These are phyloP conservation scores for Porites evermanni DNA, from an alignment of 92 coral and sea anemone species.

Conservation along the genomic window DNA sequence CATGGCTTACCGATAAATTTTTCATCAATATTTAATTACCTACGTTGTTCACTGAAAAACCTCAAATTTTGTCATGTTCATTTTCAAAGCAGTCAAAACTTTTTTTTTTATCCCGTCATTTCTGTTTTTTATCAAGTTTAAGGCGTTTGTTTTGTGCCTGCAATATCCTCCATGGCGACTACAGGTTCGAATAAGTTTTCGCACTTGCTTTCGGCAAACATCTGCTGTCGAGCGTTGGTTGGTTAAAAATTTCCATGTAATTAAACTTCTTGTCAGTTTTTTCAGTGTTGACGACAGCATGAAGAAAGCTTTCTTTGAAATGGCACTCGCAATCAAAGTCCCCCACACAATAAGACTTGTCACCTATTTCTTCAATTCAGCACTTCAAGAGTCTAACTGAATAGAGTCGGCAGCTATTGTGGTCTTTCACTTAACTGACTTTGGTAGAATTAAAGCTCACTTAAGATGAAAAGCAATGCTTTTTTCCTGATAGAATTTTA, in stretches of 20 bases:
- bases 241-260: neutral
- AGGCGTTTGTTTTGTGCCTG: neutral
- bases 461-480: neutral
- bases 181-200: neutral
- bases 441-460: neutral
- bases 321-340: slow-evolving; percentile 14
- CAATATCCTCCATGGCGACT: neutral
- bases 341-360: slow-evolving; percentile 9
- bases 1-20: neutral
- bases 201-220: neutral
- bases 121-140: neutral
- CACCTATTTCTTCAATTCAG: neutral
- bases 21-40: neutral
- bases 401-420: neutral
- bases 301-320: neutral
- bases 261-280: slow-evolving; percentile 13
- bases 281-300: neutral
- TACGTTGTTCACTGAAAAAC: no score
- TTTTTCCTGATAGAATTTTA: neutral
- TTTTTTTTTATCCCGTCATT: neutral
- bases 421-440: neutral
- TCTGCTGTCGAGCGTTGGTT: neutral
- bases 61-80: no score
- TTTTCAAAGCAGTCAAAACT: neutral
- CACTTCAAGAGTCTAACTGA: neutral